Base-by-base conservation (phyloP, 2,797 vertebrate species). In the Macroramphosus scolopax region DNA sequence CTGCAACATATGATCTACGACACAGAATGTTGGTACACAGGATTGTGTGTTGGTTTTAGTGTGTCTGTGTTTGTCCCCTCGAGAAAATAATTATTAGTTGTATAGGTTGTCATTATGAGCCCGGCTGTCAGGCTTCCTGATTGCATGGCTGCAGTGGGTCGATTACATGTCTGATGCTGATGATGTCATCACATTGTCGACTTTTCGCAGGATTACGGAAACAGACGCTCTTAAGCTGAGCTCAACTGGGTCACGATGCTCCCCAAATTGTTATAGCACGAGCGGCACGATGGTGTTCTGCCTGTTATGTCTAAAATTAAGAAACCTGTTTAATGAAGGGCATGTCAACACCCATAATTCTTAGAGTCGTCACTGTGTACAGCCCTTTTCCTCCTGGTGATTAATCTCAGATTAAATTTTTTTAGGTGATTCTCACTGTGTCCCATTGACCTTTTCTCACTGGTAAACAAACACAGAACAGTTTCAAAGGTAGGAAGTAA, bases 111-210 rank as follows among this genome's bases (percentile, higher is more conserved):
- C 74, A 90, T 89, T 90, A 90, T 71, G 74, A 77, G 81, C 78
- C 81, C 74, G 69, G 60, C 70, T 66, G 64, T 80, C 73, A 74
- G 37, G 55, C 73, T 75, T 60, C 57, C 51, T 64, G 75, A 83
- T 77, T 82, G 65, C 79, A 72, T 68, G 72, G 76, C 81, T 77
- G 57, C 80, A 57, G 69, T 68, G 77, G 75, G 83, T 87, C 89
- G 88, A 90, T 91, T 88, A 88, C 67, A 91, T 72, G 87, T 87
- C 85, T 89, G 72, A 59, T 56, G 68, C 57, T 73, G 70, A 61
- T 85, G 81, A 91, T 89, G 85, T 89, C 89, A 88, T 64, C 40
- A 15, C 52, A 67, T 67, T 80, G 87, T 76, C 79, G 77, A 63
- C 66, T 75, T 72, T 79, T 84, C 69, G 41, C 37, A 47, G 35